Conservation (phyloP, 2,888 invertebrate genomes). For the Agapostemon virescens region DNA sequence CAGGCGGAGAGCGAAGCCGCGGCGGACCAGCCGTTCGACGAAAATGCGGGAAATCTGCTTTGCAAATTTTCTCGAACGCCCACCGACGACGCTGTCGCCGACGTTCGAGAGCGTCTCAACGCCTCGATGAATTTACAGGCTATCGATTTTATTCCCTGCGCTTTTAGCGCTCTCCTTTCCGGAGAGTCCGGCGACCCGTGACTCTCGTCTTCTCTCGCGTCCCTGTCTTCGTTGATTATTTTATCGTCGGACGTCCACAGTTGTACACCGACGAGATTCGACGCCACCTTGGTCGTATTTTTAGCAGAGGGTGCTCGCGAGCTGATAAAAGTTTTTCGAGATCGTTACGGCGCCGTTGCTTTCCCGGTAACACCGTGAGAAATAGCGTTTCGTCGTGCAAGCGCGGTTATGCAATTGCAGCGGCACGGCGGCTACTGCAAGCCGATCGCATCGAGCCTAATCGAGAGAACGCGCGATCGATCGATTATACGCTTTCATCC, state of each 20-base stretch:
- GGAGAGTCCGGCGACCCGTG: slow-evolving; percentile 3
- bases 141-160: slow-evolving; percentile 57
- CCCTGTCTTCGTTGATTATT: slow-evolving; percentile 25
- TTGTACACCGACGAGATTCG: background rate
- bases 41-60: slow-evolving; percentile 63
- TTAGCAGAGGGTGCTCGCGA: background rate
- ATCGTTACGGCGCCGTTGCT: background rate
- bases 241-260: background rate
- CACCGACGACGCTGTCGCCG: slow-evolving; percentile 8
- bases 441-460: slow-evolving; percentile 20
- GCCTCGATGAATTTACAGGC: slow-evolving; percentile 51
- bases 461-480: slow-evolving; percentile 21
- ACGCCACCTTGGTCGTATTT: background rate
- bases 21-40: slow-evolving; percentile 30
- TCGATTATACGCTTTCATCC: slow-evolving; percentile 27
- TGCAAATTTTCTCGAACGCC: slow-evolving; percentile 60
- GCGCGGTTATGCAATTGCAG: slow-evolving; percentile 27
- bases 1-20: slow-evolving; percentile 27
- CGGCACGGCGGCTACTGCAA: background rate
- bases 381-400: background rate
- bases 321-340: background rate
- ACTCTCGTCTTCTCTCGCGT: slow-evolving; percentile 11
- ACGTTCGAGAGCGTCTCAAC: slow-evolving; percentile 52
- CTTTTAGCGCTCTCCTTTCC: slow-evolving; percentile 31
- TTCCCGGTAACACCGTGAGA: background rate